Base-by-base conservation (phyloP, 2,888 invertebrate genomes). In the Ischnus inquisitorius region DNA sequence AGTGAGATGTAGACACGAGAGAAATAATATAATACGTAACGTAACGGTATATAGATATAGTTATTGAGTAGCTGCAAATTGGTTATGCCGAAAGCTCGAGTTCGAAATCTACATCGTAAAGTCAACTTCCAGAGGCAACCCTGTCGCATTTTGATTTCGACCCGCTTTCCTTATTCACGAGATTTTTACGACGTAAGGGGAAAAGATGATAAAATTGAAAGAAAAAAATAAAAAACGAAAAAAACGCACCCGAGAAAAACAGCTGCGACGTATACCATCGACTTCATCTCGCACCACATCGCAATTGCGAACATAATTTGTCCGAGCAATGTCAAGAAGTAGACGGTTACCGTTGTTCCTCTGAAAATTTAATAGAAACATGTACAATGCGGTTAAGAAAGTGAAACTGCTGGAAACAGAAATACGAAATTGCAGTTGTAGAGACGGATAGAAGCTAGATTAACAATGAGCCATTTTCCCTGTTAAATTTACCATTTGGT, bases 271-370 rank as follows among this genome's bases (percentile, higher is more conserved):
- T 92, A 92, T 10, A 92, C 90, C 88, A 91, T 88, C 91, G 90
- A 91, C 77, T 90, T 91, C 1, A 89, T 84, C 84, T 90, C 90
- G 22, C 86, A 62, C 79, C 81, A 89, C 67, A 89, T 88, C 22
- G 90, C 87, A 22, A 89, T 68, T 0, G 92, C 89, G 51, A 92
- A 93, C 41, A 90, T 76, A 80, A 92, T 88, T 81, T 92, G 90
- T n/a, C 92, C 92, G 22, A 88, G 88, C 0, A 92, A 67, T n/a
- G 88, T 85, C n/a, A 91, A 74, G 39, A 92, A 90, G 77, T 92
- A 92, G 4, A 91, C 90, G 1, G 77, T 82, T 1, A 92, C 89
- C 0, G 96, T 96, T 0, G 95, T 95, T 82, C 94, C 94, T 90
- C 96, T 96, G 93, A 48, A 93, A 93, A 28, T 79, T 60, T 75